These are phyloP conservation scores for Tholera decimalis DNA, from an alignment of 2,888 invertebrate species.

Conservation along the genomic window DNA sequence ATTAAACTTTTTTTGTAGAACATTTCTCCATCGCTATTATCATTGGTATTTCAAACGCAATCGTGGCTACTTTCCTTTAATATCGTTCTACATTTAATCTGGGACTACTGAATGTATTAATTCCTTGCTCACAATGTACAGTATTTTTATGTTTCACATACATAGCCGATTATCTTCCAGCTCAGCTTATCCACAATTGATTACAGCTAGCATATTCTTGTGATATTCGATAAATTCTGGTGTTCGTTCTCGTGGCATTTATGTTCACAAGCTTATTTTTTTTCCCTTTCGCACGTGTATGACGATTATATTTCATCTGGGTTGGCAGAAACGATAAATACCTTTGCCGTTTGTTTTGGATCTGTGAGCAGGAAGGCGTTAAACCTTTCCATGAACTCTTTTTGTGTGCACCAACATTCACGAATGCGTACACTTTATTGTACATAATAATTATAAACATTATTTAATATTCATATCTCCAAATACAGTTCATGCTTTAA, in stretches of 20 bases:
- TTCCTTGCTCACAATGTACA: too few relatives aligned
- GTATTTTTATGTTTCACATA: not conserved
- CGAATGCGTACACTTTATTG: too few relatives aligned
- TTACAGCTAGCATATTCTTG: not conserved
- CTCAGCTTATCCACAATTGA: not conserved
- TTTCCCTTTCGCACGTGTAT: conserved; percentile 9
- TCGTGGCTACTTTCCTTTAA: not conserved
- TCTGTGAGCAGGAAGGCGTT: not conserved
- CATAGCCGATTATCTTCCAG: not conserved
- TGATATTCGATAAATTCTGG: not conserved
- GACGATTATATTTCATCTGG: conserved; percentile 20
- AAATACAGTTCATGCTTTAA: too few relatives aligned
- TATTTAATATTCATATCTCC: too few relatives aligned
- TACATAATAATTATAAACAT: too few relatives aligned
- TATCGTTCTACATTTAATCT: not conserved
- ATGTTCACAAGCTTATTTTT: conserved; percentile 11
- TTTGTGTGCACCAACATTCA: not conserved
- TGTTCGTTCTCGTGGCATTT: conserved; percentile 3
- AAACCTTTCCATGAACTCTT: conserved; percentile 6
- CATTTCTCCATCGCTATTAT: not conserved
- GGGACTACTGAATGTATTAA: not conserved
- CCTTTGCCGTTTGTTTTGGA: conserved; percentile 7
- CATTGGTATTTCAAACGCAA: not conserved
- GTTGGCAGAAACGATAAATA: conserved; percentile 11
- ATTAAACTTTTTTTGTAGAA: too few relatives aligned